phyloP scores from a whole-genome alignment of 2,888 invertebrate genomes.

The Erebia ligea region DNA sequence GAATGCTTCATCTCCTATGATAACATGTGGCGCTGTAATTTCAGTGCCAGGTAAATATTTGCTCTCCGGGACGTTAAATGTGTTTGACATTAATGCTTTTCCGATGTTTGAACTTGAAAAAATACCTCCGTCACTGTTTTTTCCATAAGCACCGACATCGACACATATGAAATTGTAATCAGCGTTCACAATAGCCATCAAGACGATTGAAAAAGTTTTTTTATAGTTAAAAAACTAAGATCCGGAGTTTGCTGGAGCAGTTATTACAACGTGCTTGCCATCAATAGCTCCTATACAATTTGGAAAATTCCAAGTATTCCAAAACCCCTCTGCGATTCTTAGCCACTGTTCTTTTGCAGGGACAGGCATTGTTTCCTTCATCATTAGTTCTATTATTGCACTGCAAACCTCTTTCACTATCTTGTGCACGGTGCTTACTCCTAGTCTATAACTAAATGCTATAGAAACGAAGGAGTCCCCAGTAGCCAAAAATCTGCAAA shows the following conservation, averaged over 20 bases:
- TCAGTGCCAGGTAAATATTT: slow-evolving; percentile 36
- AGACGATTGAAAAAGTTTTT: slow-evolving; percentile 21
- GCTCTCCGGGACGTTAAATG: slow-evolving; percentile 37
- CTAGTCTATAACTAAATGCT: slow-evolving; percentile 39
- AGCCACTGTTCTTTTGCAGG: slow-evolving; percentile 16
- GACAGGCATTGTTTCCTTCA: no score
- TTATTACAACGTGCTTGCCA: slow-evolving; percentile 20
- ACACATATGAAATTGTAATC: slow-evolving; percentile 41
- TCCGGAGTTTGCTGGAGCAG: slow-evolving; percentile 18
- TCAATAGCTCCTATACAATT: slow-evolving; percentile 26
- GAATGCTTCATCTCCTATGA: slow-evolving; percentile 26
- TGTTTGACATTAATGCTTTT: slow-evolving; percentile 38
- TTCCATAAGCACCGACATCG: slow-evolving; percentile 29
- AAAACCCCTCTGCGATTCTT: slow-evolving; percentile 30
- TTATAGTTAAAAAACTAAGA: slow-evolving; percentile 20
- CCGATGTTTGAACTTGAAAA: slow-evolving; percentile 37
- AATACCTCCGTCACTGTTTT: slow-evolving; percentile 37
- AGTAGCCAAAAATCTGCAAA: slow-evolving; percentile 33
- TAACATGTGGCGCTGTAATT: slow-evolving; percentile 32
- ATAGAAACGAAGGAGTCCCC: slow-evolving; percentile 41
- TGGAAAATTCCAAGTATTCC: slow-evolving; percentile 40
- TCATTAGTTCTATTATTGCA: slow-evolving; percentile 31
- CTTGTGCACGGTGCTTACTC: slow-evolving; percentile 41
- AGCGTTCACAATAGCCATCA: slow-evolving; percentile 36
- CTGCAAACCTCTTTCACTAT: slow-evolving; percentile 41